Conservation (phyloP, 2,797 vertebrate genomes). For the Crocodylus rhombifer region DNA sequence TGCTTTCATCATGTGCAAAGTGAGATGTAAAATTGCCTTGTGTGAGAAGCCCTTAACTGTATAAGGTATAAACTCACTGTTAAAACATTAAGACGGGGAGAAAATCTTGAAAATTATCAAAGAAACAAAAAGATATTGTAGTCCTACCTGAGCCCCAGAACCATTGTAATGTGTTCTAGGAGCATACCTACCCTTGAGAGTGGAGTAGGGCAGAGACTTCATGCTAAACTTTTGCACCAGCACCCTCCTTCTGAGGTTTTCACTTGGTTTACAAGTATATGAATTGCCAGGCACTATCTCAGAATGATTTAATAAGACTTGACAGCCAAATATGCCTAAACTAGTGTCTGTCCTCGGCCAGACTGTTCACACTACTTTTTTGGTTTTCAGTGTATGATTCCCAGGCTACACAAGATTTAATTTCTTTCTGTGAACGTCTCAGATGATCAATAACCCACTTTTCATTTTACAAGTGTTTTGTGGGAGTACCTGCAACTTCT, state of each 20-base stretch:
- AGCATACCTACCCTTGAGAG: background rate
- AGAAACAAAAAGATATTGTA: constrained; percentile 27
- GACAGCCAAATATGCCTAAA: background rate
- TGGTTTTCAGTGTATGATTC: background rate
- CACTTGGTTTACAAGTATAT: background rate
- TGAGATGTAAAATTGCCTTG: background rate
- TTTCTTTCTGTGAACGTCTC: background rate
- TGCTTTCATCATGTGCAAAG: constrained; percentile 38
- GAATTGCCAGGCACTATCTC: background rate
- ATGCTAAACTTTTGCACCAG: background rate
- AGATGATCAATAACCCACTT: background rate
- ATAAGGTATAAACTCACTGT: constrained; percentile 14
- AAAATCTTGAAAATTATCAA: constrained; percentile 53
- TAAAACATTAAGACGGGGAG: constrained; percentile 6
- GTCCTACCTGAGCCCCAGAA: background rate
- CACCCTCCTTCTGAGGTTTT: background rate
- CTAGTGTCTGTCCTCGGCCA: background rate
- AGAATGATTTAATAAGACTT: background rate
- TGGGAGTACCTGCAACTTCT: background rate
- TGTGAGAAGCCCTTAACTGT: constrained; percentile 36
- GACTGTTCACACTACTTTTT: background rate
- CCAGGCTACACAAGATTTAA: background rate
- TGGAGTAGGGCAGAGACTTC: background rate
- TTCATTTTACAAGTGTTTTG: background rate
- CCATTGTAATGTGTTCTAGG: background rate